These are phyloP conservation scores for Nebria ingens DNA, from an alignment of 1,140 invertebrate genomes.

Conservation along the genomic window DNA sequence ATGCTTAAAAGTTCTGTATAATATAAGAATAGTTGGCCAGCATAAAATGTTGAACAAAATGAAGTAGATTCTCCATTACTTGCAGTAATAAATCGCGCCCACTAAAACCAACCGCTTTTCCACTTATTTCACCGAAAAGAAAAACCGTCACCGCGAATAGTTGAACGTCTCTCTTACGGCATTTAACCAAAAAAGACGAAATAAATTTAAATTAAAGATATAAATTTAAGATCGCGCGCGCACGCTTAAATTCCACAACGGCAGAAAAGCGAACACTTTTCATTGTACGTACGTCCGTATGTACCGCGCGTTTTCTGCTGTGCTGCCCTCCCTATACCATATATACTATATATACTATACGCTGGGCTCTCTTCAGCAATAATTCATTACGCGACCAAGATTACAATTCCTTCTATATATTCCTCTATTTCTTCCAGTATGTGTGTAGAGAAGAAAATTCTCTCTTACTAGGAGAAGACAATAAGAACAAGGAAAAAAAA, in stretches of 20 bases:
- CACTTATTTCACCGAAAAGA: conserved; percentile 8
- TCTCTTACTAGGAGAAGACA: conserved; percentile 2
- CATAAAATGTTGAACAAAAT: background rate
- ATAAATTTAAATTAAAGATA: conserved; percentile 10
- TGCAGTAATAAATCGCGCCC: background rate
- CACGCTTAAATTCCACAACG: conserved; percentile 5
- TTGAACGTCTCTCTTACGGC: conserved; percentile 5
- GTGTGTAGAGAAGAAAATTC: background rate
- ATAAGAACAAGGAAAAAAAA: conserved; percentile 6
- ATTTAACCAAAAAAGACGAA: conserved; percentile 4
- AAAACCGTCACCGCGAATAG: conserved; percentile 7
- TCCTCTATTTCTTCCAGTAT: background rate
- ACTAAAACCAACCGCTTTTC: conserved; percentile 6
- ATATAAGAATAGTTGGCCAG: too few species aligned
- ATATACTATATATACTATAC: too few species aligned
- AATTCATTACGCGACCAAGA: conserved; percentile 5
- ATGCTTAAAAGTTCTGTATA: background rate
- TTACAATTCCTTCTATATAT: conserved; percentile 7
- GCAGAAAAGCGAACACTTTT: background rate
- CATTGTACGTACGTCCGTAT: too few species aligned
- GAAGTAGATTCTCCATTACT: conserved; percentile 8
- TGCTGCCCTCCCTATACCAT: too few species aligned
- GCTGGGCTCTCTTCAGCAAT: background rate
- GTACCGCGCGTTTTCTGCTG: background rate
- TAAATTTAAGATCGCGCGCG: conserved; percentile 5